Percentiles rank a stretch among this genome's conserved stretches.
Conservation (phyloP, 2,113 vertebrate species). For the Lates calcarifer region DNA sequence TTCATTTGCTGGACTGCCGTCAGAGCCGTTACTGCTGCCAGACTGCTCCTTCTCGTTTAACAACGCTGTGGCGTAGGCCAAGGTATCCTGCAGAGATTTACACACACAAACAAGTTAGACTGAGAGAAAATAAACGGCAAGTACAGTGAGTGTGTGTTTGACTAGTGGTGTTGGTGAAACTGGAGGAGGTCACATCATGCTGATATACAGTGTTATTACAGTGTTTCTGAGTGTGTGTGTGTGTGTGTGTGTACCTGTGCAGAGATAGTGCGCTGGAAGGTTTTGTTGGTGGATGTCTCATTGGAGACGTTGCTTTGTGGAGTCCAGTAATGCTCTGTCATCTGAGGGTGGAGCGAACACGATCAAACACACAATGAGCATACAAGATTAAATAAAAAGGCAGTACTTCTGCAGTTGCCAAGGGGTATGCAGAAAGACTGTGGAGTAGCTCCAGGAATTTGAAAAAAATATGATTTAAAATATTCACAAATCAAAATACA, state of each 20-base stretch:
- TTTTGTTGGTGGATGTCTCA: constrained; percentile 98
- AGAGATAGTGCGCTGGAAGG: constrained; percentile 98
- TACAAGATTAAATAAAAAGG: not conserved
- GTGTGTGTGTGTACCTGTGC: constrained; percentile 89
- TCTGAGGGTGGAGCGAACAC: constrained; percentile 83
- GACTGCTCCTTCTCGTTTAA: constrained; percentile 98
- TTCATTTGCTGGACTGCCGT: constrained; percentile 96
- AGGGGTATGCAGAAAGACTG: not conserved
- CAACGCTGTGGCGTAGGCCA: constrained; percentile 97
- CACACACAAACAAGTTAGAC: constrained; percentile 34
- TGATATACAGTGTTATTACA: not conserved
- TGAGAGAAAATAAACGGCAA: not conserved
- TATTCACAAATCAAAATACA: no score
- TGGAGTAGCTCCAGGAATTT: not conserved
- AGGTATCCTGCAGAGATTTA: constrained; percentile 87
- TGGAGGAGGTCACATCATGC: not conserved
- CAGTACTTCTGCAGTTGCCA: not conserved
- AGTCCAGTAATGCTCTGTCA: constrained; percentile 99
- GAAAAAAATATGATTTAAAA: no score
- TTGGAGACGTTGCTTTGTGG: constrained; percentile 99
- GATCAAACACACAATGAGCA: not conserved
- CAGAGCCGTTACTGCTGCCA: constrained; percentile 98
- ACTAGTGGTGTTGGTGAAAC: not conserved
- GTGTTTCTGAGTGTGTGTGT: constrained; percentile 5
- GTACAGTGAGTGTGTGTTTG: not conserved